These are phyloP conservation scores for Diachasmimorpha longicaudata DNA, from an alignment of 1,140 invertebrate species.

Conservation along the genomic window DNA sequence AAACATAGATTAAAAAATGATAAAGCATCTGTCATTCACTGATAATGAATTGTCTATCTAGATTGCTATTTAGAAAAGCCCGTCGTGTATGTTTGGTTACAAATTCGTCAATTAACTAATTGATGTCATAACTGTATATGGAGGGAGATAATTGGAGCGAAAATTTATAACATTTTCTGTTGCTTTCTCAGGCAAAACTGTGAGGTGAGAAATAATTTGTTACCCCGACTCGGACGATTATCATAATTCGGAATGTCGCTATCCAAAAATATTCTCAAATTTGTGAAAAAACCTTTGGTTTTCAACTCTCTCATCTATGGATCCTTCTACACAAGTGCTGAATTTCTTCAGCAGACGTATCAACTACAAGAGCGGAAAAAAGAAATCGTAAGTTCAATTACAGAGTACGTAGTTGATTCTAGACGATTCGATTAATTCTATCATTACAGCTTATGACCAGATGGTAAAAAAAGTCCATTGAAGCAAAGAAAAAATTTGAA, in stretches of 20 bases:
- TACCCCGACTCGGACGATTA: not conserved
- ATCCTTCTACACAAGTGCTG: conserved; percentile 77
- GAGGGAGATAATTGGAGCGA: no score
- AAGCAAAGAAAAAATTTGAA: no score
- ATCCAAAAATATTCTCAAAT: conserved; percentile 2
- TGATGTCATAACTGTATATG: no score
- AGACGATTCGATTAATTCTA: no score
- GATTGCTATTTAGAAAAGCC: no score
- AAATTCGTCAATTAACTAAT: no score
- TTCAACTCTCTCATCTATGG: conserved; percentile 80
- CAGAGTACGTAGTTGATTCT: conserved; percentile 5
- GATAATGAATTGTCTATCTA: no score
- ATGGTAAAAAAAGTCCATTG: no score
- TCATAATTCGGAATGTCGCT: conserved; percentile 13
- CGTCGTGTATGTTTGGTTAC: no score
- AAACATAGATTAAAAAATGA: no score
- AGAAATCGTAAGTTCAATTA: conserved; percentile 28
- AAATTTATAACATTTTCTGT: not conserved
- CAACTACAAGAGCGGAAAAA: conserved; percentile 63
- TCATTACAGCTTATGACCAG: no score
- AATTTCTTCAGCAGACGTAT: conserved; percentile 78
- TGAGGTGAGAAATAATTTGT: not conserved
- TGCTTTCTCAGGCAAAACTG: not conserved
- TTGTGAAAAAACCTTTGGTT: conserved; percentile 67
- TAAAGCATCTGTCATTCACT: no score